Evolutionary conservation across 2,888 invertebrate genomes (phyloP).

Genomic region (Nycteola revayana): DNA sequence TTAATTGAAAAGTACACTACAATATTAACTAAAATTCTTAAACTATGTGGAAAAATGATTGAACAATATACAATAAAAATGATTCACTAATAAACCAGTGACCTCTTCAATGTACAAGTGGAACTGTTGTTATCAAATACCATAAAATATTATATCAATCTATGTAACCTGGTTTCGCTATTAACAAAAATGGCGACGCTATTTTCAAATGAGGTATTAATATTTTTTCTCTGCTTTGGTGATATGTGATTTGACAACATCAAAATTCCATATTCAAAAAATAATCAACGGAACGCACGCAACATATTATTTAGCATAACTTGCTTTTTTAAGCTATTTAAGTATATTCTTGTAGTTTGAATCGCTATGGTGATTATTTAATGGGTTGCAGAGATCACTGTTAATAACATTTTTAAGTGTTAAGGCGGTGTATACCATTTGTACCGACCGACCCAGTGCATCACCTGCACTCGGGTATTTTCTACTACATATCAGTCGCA

Average conservation of each 20-base stretch:
- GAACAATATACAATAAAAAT: slow-evolving; percentile 81
- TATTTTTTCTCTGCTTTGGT: slow-evolving; percentile 32
- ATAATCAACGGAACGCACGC: slow-evolving; percentile 37
- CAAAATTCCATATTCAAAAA: slow-evolving; percentile 28
- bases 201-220: slow-evolving; percentile 57
- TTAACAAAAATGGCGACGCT: slow-evolving; percentile 36
- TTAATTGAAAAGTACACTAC: slow-evolving; percentile 76
- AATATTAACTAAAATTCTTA: slow-evolving; percentile 76
- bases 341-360: slow-evolving; percentile 16
- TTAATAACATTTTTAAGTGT: slow-evolving; percentile 71
- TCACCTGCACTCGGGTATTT: slow-evolving; percentile 52
- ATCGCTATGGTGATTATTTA: slow-evolving; percentile 37
- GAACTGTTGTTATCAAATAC: slow-evolving; percentile 37
- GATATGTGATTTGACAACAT: slow-evolving; percentile 31
- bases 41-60: slow-evolving; percentile 79
- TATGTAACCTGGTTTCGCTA: background rate
- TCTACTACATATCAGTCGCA: slow-evolving; percentile 79
- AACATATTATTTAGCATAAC: background rate
- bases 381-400: slow-evolving; percentile 54
- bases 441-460: slow-evolving; percentile 71
- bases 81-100: slow-evolving; percentile 76
- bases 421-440: slow-evolving; percentile 80
- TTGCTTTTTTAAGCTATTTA: slow-evolving; percentile 10
- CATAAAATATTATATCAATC: slow-evolving; percentile 3
- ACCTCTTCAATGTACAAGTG: slow-evolving; percentile 40